Base-by-base conservation (phyloP, 1,140 invertebrate species). In the Prorops nasuta region DNA sequence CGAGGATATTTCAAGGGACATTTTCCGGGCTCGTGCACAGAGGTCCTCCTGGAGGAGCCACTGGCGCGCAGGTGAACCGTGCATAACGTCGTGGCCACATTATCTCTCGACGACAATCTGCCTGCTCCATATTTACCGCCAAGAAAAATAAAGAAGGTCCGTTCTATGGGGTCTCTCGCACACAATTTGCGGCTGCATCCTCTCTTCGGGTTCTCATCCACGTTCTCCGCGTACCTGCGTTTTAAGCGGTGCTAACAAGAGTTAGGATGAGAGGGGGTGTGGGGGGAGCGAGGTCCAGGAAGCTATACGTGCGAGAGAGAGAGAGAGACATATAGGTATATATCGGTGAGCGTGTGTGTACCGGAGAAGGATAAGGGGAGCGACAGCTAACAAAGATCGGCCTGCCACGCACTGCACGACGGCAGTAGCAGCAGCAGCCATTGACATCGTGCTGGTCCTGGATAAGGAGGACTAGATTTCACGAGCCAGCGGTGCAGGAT, bases 391-490 rank as follows among this genome's bases (percentile, higher is more conserved):
- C n/a, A n/a, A n/a, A n/a, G n/a, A n/a, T n/a, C n/a, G n/a, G n/a
- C n/a, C n/a, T n/a, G n/a, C n/a, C n/a, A n/a, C n/a, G n/a, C n/a
- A n/a, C n/a, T n/a, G n/a, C n/a, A n/a, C n/a, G n/a, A n/a, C n/a
- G n/a, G n/a, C n/a, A n/a, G n/a, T n/a, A n/a, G n/a, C n/a, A n/a
- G 46, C 53, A 53, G 56, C 64, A 71, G 63, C 66, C 73, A 74
- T 76, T 75, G 73, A 76, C 72, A 71, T 74, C 67, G 60, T 50
- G 58, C 51, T 56, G 56, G 56, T 35, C 60, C 51, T 32, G 58
- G 60, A 55, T 69, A 67, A 71, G 67, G 68, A 76, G 74, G 74
- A 76, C 72, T 77, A 76, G 72, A 75, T 75, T 77, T 77, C 72
- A 77, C 71, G 72, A 74, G 68, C 73, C 69, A 76, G 67, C 67